Evolutionary conservation across 2,797 vertebrate genomes (phyloP), one percentile per base, ranked within the genome.

Genomic region (Iguana delicatissima): DNA sequence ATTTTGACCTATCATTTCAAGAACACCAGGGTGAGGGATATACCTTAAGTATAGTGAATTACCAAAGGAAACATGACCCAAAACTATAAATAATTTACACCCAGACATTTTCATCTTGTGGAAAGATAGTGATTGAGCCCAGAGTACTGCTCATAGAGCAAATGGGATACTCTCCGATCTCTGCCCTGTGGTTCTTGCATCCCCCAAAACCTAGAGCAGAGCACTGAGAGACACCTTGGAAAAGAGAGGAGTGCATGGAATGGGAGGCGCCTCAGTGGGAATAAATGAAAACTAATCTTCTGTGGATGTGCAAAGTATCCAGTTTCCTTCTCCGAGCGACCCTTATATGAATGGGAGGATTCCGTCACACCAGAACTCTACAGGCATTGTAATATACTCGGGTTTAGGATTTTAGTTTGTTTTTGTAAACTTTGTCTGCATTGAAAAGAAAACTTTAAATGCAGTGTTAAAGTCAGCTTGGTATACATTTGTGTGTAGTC

Each of bases 391-490:
- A 32, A 90, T 4, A 0, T 55, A 57, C 32, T 57, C 13, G 67
- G 26, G 29, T 69, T 32, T 32, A 10, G 67, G 9, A 29, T 77
- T 46, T 84, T 26, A 88, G 35, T 76, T 87, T n/a, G 22, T 93
- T 46, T 77, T 84, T 55, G 12, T 50, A 69, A 24, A 82, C 67
- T 89, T 73, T 85, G 0, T 81, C 22, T 85, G 26, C 55, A 20
- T 81, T 91, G 79, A 89, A 16, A 7, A 12, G 67, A 93, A 86
- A 93, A 38, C 57, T 69, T 77, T 35, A 86, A 59, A 32, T 81
- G 0, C 62, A 52, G 6, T 82, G 3, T 79, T 67, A 95, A 95
- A 90, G 92, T 82, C 84, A 94, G 89, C 90, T 95, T 93, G 55
- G 22, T 85, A 26, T 91, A 35, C 80, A 79, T 91, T 84, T 89